phyloP scores from a whole-genome alignment of 2,888 invertebrate genomes.

The Erpobdella octoculata region DNA sequence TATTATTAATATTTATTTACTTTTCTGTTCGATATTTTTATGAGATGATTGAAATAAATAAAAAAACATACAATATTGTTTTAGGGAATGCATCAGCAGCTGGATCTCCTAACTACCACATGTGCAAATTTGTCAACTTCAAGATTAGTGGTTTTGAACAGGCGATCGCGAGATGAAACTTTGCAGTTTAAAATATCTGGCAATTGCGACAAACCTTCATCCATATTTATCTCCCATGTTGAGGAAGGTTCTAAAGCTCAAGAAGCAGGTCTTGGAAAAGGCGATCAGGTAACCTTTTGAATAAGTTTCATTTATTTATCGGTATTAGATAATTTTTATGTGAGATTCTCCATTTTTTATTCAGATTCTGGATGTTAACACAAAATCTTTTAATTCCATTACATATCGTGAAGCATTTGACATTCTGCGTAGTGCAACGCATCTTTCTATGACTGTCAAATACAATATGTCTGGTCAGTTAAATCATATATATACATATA shows the following conservation, averaged over 20 bases:
- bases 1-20: too few species aligned
- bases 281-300: slow-evolving; percentile 66
- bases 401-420: slow-evolving; percentile 84
- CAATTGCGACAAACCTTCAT: slow-evolving; percentile 79
- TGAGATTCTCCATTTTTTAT: slow-evolving; percentile 23
- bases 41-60: neutral
- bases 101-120: slow-evolving; percentile 63
- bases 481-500: neutral
- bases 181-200: slow-evolving; percentile 86
- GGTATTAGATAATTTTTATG: neutral
- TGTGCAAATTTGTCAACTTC: slow-evolving; percentile 92
- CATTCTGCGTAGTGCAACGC: slow-evolving; percentile 44
- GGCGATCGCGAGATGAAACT: slow-evolving; percentile 81
- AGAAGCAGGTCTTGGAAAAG: slow-evolving; percentile 87
- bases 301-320: neutral
- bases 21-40: too few species aligned
- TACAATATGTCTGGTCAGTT: slow-evolving; percentile 15
- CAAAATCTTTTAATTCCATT: slow-evolving; percentile 88
- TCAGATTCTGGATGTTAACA: slow-evolving; percentile 86
- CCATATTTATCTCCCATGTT: slow-evolving; percentile 87
- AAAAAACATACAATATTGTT: neutral
- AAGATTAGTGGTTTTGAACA: slow-evolving; percentile 79
- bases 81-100: slow-evolving; percentile 67
- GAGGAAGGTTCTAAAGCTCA: slow-evolving; percentile 87
- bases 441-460: slow-evolving; percentile 11